Base-by-base conservation (phyloP, 1,140 invertebrate genomes). In the Heliothis subflexa region DNA sequence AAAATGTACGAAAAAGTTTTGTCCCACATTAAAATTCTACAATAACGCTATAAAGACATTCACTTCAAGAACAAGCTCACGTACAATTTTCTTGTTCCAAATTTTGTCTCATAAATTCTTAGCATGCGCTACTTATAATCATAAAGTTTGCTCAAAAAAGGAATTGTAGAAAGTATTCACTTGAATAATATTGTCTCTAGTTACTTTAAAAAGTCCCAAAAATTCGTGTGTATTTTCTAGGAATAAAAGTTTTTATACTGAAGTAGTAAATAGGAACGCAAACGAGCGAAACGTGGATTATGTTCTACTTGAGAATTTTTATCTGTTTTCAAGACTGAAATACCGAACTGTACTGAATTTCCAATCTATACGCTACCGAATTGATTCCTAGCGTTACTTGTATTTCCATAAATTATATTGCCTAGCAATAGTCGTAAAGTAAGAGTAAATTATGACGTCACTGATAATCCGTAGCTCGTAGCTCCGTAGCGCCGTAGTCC, bases 371-470 rank as follows among this genome's bases (percentile, higher is more conserved):
- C 33, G n/a, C 18, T 21, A 33, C 13, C 62, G 45, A 16, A 71
- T 55, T 18, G 13, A 49, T 13, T 11, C 21, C 1, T 18, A 68
- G n/a, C 16, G 16, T 11, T n/a, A n/a, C 28, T 14, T 28, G 28
- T 16, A 71, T 71, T 71, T 71, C 21, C 68, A 55, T 71, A 71
- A 71, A 71, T 71, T 55, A 55, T 55, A 12, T 33, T 40, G 1
- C n/a, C n/a, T 16, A 55, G 18, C 21, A 28, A 28, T 11, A 28
- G 18, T 74, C 54, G 21, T 74, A 61, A 74, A 71, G 13, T 11
- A 10, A 16, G 14, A 12, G 16, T 11, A 59, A 50, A 21, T 33
- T 12, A 64, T 50, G 55, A 75, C 47, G 18, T 75, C 59, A 64
- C 57, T 52, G 45, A 61, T 74, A 47, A 47, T 66, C 40, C 62